phyloP scores from a whole-genome alignment of 1,140 invertebrate genomes.

The Phymorhynchus buccinoides region DNA sequence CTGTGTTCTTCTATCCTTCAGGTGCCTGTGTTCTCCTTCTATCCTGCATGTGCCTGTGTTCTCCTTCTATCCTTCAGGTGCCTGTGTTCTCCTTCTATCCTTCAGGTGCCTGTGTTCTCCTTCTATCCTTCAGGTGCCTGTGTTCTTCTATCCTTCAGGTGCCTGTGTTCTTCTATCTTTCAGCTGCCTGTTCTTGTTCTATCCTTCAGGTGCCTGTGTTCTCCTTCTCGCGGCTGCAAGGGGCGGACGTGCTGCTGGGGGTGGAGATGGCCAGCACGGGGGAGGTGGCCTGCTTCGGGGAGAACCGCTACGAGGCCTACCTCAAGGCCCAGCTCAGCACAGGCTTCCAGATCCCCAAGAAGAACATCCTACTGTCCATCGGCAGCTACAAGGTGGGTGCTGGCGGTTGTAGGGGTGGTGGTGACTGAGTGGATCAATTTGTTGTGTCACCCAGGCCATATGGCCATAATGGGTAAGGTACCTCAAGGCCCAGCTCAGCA shows the following conservation, averaged over 20 bases:
- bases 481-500: conserved; percentile 97
- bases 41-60: no score
- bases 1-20: no score
- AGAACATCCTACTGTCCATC: conserved; percentile 95
- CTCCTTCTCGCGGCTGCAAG: conserved; percentile 94
- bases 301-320: conserved; percentile 97
- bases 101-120: no score
- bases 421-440: no score
- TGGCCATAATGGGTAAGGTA: no score
- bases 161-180: no score
- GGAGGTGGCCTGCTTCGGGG: conserved; percentile 99
- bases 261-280: conserved; percentile 99
- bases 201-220: conserved; percentile 89
- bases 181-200: no score
- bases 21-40: no score
- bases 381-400: conserved; percentile 87
- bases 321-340: conserved; percentile 98
- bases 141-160: no score
- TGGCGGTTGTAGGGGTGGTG: no score
- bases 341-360: conserved; percentile 95
- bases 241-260: conserved; percentile 96
- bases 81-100: conserved; percentile 99
- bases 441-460: no score
- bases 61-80: conserved; percentile 74
- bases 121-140: no score